phyloP scores from a whole-genome alignment of 2,113 vertebrate species.

The Anhinga rufa region DNA sequence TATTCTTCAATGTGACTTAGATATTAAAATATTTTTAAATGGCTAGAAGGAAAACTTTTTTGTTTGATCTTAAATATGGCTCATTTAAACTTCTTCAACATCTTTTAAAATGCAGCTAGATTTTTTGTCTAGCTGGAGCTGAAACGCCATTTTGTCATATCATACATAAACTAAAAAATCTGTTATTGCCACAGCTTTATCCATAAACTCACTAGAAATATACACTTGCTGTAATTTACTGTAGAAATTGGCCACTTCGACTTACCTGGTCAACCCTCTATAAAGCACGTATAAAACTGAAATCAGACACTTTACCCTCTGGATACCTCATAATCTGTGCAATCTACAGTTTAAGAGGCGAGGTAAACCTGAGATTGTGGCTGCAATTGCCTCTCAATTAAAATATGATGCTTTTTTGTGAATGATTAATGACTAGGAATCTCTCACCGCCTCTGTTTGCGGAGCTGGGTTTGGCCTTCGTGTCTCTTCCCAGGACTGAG shows the following conservation, averaged over 20 bases:
- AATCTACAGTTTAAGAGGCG: background rate
- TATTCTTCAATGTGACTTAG: background rate
- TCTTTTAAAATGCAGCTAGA: background rate
- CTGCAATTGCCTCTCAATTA: background rate
- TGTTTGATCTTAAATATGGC: background rate
- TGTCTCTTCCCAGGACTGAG: background rate
- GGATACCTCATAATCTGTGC: background rate
- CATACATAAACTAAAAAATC: background rate
- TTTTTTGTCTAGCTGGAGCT: background rate
- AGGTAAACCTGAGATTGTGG: background rate
- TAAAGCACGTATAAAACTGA: background rate
- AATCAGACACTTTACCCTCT: background rate
- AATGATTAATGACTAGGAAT: conserved; percentile 35
- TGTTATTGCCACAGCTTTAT: background rate
- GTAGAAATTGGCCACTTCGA: background rate
- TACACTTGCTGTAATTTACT: background rate
- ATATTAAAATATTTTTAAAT: background rate
- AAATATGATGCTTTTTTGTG: conserved; percentile 5
- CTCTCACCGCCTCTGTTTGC: background rate
- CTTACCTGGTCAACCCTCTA: background rate
- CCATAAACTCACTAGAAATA: background rate
- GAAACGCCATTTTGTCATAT: background rate
- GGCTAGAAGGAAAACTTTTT: background rate
- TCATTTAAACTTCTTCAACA: background rate
- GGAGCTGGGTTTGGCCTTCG: background rate